Base-by-base conservation (phyloP, 2,888 invertebrate genomes). In the Meganola albula region DNA sequence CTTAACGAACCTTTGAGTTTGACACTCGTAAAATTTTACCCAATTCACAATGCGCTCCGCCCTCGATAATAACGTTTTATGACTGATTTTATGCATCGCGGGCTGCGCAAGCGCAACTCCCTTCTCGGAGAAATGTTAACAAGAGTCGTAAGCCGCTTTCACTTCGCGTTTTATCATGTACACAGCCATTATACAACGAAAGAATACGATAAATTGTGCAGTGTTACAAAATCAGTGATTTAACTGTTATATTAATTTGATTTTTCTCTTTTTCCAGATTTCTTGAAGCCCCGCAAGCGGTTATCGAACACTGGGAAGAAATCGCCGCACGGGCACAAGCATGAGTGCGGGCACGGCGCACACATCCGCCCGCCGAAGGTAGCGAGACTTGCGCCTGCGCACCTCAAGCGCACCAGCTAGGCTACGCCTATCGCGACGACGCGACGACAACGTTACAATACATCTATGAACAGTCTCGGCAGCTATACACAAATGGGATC, bases 211-310 rank as follows among this genome's bases (percentile, higher is more conserved):
- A n/a, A n/a, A n/a, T n/a, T n/a, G n/a, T n/a, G n/a, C n/a, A n/a
- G n/a, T n/a, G n/a, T n/a, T n/a, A n/a, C n/a, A n/a, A n/a, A n/a
- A n/a, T n/a, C n/a, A n/a, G 16, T 16, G 16, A 5, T 16, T 16
- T 4, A 16, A 16, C 6, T 16, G 16, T 16, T 11, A 34, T 34
- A 31, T 16, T 16, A 16, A 16, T 16, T 5, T 16, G 4, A n/a
- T 5, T 20, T 48, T 47, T 60, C 49, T 49, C 30, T 63, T 38
- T 69, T 85, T 90, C 18, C 90, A 91, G 91, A 91, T 85, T 91
- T 86, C 78, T 83, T 91, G 88, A 88, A 89, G 67, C 88, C 88
- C 37, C 89, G 90, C 70, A 91, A 91, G 69, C 87, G 89, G 68
- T 67, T 85, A 65, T 70, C 88, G 47, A 78, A 67, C 63, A 70